Conservation (phyloP, 2,113 vertebrate species). For the Plotosus lineatus region DNA sequence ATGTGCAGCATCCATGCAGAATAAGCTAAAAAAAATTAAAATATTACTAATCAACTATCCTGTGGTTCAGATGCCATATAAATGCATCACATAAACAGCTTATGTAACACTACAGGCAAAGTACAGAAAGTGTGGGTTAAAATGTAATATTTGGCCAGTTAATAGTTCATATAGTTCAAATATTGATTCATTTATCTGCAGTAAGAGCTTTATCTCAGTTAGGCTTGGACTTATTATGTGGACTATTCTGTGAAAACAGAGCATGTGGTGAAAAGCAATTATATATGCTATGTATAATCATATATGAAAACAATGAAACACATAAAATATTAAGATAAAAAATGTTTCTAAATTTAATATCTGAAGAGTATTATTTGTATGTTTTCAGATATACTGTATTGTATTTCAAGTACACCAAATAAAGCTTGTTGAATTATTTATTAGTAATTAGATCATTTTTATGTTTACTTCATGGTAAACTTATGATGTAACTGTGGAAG, state of each 20-base stretch:
- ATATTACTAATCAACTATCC: not conserved
- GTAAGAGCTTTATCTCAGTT: not conserved
- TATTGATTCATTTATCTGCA: not conserved
- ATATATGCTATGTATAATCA: too few species aligned
- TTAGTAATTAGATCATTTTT: not conserved
- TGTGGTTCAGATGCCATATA: not conserved
- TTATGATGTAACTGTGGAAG: not conserved
- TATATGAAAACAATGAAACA: not conserved
- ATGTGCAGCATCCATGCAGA: not conserved
- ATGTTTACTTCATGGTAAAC: not conserved
- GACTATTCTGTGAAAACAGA: too few species aligned
- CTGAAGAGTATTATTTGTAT: too few species aligned
- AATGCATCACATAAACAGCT: not conserved
- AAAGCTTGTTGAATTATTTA: not conserved
- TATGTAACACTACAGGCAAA: not conserved
- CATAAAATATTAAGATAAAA: not conserved
- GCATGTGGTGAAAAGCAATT: not conserved
- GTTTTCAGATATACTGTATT: not conserved
- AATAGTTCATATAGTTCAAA: not conserved
- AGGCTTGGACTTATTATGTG: not conserved
- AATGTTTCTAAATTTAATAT: not conserved
- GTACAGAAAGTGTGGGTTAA: not conserved
- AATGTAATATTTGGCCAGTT: not conserved
- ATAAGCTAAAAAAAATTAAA: not conserved
- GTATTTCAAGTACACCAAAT: not conserved